Evolutionary conservation across 2,797 vertebrate species (phyloP), one percentile per base, ranked within the genome.

Genomic region (Hybognathus amarus): DNA sequence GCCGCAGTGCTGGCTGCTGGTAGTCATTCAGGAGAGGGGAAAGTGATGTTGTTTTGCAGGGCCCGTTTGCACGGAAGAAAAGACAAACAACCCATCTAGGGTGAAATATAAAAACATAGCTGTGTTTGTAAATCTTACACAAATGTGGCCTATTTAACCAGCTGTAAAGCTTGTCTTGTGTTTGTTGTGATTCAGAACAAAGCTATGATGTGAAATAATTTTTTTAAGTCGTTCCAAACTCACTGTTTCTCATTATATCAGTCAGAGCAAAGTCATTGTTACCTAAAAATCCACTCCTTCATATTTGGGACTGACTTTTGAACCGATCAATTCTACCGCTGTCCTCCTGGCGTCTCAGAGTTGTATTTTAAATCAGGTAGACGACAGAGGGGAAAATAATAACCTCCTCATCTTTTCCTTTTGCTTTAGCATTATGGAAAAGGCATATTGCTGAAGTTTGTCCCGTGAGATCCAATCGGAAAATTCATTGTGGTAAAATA

Each of bases 31-130:
- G 91, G 92, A 93, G 93, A 93, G 84, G 89, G 89, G 92, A 88
- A 78, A 82, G 90, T 84, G 87, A 70, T 85, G 86, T 87, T 84
- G 90, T 89, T 87, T 89, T 40, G 82, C 84, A 77, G n/a, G 36
- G 87, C 76, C 91, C 85, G 81, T 87, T 87, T 87, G 85, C 89
- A 8, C 83, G 78, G 85, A 90, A 90, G 88, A 90, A 90, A 87
- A 87, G 9, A 89, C 84, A 90, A 92, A 89, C 93, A 93, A 82
- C 80, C 82, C 91, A 93, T 90, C 91, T 64, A 86, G 88, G 89
- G 83, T 86, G 87, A 84, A 87, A 82, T 27, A 52, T 77, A 84
- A 73, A 79, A 59, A 73, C 56, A 50, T 63, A 82, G 52, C 27
- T 77, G 61, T 50, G 61, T 81, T 70, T 70, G 66, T 76, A 69